Evolutionary conservation across 2,888 invertebrate genomes (phyloP).

Genomic region (Leucophenga montana): DNA sequence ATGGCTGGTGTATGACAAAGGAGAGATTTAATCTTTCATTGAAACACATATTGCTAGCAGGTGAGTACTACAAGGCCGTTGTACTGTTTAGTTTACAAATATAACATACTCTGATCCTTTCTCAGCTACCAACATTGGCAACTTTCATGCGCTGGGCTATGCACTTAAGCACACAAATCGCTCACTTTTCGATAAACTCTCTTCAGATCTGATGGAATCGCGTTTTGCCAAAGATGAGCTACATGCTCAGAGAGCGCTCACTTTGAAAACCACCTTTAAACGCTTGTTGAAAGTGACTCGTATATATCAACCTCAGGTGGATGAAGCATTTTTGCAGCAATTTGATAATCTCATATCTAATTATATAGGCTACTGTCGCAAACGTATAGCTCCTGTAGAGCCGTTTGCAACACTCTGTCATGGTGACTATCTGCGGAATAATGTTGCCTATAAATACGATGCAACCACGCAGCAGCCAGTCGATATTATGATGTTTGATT

Average conservation of each 20-base stretch:
- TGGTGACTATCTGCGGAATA: slow-evolving; percentile 71
- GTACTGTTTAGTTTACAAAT: no score
- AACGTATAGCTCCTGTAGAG: slow-evolving; percentile 64
- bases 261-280: slow-evolving; percentile 34
- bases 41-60: slow-evolving; percentile 66
- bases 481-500: slow-evolving; percentile 71
- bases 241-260: slow-evolving; percentile 46
- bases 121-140: slow-evolving; percentile 61
- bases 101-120: neutral
- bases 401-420: slow-evolving; percentile 69
- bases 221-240: slow-evolving; percentile 53
- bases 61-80: no score
- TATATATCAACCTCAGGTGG: slow-evolving; percentile 55
- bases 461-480: slow-evolving; percentile 50
- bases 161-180: slow-evolving; percentile 60
- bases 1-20: slow-evolving; percentile 64
- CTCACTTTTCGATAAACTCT: slow-evolving; percentile 53
- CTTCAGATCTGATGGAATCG: slow-evolving; percentile 55
- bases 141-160: slow-evolving; percentile 69
- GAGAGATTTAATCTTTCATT: slow-evolving; percentile 61
- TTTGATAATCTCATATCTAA: slow-evolving; percentile 46
- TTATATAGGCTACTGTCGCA: slow-evolving; percentile 47
- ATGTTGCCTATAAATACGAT: slow-evolving; percentile 69
- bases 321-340: slow-evolving; percentile 55
- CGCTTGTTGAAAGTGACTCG: slow-evolving; percentile 48